These are phyloP conservation scores for Antedon mediterranea DNA, from an alignment of 53 echinoderm and acorn worm genomes.

Conservation along the genomic window DNA sequence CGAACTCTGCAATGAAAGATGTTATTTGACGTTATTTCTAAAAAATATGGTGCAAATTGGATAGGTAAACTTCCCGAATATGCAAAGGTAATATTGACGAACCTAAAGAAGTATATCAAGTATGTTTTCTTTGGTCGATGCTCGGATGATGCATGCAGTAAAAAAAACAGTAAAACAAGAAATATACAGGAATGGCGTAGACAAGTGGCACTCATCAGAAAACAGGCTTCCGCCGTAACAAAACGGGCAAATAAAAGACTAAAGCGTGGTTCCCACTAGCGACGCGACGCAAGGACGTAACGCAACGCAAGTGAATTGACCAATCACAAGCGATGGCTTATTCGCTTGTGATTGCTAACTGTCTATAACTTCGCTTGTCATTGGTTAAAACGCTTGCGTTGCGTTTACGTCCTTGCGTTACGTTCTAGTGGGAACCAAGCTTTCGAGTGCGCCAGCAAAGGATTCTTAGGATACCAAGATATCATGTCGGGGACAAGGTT, in stretches of 20 bases:
- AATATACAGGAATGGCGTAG: conserved; percentile 1
- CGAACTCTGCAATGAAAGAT: conserved; percentile 4
- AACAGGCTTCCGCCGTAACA: conserved; percentile 7
- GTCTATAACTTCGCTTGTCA: too few species aligned
- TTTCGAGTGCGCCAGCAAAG: conserved; percentile 2
- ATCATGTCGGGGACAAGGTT: conserved; percentile 7
- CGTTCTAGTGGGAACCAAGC: too few species aligned
- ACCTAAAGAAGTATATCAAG: conserved; percentile 10
- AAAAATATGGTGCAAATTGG: conserved; percentile 1
- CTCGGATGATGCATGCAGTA: conserved; percentile 6
- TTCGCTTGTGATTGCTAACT: too few species aligned
- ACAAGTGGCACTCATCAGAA: conserved; percentile 12
- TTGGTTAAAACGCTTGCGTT: too few species aligned
- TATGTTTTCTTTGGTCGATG: conserved; percentile 7
- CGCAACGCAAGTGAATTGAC: too few species aligned
- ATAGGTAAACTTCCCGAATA: conserved; percentile 1
- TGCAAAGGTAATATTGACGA: conserved; percentile 14
- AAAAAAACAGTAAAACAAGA: background rate
- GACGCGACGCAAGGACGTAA: too few species aligned
- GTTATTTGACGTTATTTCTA: conserved; percentile 2
- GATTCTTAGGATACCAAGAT: conserved; percentile 11
- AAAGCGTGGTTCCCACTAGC: too few species aligned
- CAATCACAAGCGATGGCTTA: too few species aligned
- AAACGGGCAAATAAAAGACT: conserved; percentile 1
- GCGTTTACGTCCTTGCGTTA: too few species aligned